Evolutionary conservation across 2,888 invertebrate genomes (phyloP).

Genomic region (Tetragonula carbonaria): DNA sequence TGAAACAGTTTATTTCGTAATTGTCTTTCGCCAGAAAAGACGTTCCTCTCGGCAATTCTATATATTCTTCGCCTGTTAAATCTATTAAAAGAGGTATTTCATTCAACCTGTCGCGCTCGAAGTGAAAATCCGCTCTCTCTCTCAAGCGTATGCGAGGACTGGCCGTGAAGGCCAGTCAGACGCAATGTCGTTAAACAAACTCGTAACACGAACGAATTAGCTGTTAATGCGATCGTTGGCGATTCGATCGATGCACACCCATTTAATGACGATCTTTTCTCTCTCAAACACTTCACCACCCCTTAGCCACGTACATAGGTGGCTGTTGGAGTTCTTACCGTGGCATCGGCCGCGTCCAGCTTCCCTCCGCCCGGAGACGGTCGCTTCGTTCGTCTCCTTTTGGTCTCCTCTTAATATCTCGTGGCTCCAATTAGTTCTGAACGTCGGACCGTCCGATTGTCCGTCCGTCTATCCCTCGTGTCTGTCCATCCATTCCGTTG

Average conservation of each 20-base stretch:
- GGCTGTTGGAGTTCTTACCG: conserved; percentile 50
- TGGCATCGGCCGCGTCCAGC: conserved; percentile 48
- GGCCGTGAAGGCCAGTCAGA: conserved; percentile 5
- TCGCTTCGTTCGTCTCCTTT: conserved; percentile 53
- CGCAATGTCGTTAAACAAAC: conserved; percentile 73
- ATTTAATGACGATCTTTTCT: conserved; percentile 51
- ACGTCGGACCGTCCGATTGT: conserved; percentile 72
- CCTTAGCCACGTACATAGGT: conserved; percentile 43
- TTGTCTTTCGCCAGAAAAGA: not conserved
- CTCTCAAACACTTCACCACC: conserved; percentile 53
- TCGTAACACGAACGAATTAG: conserved; percentile 65
- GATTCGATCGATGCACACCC: conserved; percentile 62
- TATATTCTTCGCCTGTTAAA: not conserved
- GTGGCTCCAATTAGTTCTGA: conserved; percentile 83
- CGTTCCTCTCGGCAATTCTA: too few relatives aligned
- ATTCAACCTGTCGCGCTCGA: not conserved
- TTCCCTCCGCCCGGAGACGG: conserved; percentile 44
- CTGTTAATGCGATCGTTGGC: conserved; percentile 68
- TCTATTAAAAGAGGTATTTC: not conserved
- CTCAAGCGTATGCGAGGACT: not conserved
- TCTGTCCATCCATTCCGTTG: conserved; percentile 65
- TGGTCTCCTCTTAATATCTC: conserved; percentile 79
- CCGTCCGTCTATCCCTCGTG: conserved; percentile 46
- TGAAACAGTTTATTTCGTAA: not conserved
- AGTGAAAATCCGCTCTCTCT: conserved; percentile 10